Evolutionary conservation across 92 coral and sea anemone species (phyloP).

Genomic region (Phenganax stokvisi): DNA sequence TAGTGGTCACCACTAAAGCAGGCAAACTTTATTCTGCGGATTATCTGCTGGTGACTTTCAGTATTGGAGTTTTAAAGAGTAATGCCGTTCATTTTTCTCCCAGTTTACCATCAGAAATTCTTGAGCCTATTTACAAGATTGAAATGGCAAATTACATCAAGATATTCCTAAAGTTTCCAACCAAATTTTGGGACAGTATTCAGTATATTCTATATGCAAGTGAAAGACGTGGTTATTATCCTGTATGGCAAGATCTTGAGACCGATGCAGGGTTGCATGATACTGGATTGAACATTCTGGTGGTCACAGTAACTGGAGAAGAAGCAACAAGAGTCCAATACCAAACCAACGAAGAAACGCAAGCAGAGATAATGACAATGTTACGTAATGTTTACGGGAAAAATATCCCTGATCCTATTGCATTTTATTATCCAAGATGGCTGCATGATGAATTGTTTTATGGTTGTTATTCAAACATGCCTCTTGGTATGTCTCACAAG

Average conservation of each 20-base stretch:
- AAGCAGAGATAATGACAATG: slow-evolving; percentile 66
- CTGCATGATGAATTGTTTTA: slow-evolving; percentile 54
- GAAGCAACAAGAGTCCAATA: slow-evolving; percentile 65
- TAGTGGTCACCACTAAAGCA: slow-evolving; percentile 47
- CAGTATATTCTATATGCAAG: slow-evolving; percentile 75
- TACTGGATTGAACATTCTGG: slow-evolving; percentile 72
- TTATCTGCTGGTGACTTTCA: slow-evolving; percentile 63
- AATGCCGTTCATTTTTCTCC: slow-evolving; percentile 54
- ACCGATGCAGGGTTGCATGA: slow-evolving; percentile 60
- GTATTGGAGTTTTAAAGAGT: slow-evolving; percentile 77
- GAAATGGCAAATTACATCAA: slow-evolving; percentile 79
- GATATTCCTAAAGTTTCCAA: slow-evolving; percentile 73
- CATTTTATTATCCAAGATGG: slow-evolving; percentile 63
- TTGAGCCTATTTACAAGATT: slow-evolving; percentile 64
- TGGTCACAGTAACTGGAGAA: slow-evolving; percentile 74
- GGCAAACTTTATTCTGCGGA: slow-evolving; percentile 60
- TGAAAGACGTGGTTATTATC: slow-evolving; percentile 63
- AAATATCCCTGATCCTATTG: slow-evolving; percentile 59
- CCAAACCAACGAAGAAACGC: slow-evolving; percentile 52
- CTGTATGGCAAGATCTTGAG: slow-evolving; percentile 66
- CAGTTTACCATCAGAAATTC: slow-evolving; percentile 59
- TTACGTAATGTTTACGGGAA: slow-evolving; percentile 58
- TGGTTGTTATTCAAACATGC: slow-evolving; percentile 74
- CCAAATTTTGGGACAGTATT: slow-evolving; percentile 68
- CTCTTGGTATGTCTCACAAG: slow-evolving; percentile 57